These are phyloP conservation scores for Vulpes vulpes DNA, from an alignment of 2,113 vertebrate genomes.

Conservation along the genomic window DNA sequence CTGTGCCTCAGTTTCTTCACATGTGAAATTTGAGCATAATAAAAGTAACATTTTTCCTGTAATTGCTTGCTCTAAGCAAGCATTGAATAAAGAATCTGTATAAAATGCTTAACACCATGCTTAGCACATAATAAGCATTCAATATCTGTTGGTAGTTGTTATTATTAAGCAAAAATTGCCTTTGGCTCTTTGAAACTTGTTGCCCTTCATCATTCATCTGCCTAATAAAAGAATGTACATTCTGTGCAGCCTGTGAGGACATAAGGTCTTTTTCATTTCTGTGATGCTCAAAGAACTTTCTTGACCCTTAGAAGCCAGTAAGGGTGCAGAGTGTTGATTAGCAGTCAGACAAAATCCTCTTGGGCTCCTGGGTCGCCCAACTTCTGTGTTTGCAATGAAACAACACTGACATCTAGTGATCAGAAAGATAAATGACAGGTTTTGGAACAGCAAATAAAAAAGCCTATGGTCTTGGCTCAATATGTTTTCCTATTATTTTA, in stretches of 20 bases:
- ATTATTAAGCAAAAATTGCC: conserved; percentile 56
- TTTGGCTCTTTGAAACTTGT: conserved; percentile 60
- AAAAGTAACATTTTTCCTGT: conserved; percentile 6
- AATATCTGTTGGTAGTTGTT: neutral
- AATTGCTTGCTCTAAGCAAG: conserved; percentile 48
- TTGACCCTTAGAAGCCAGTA: conserved; percentile 57
- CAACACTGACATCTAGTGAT: conserved; percentile 78
- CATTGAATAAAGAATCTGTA: conserved; percentile 43
- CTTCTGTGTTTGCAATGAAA: conserved; percentile 27
- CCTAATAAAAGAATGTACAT: conserved; percentile 45
- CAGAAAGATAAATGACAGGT: neutral
- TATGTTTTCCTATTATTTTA: neutral
- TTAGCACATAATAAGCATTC: neutral
- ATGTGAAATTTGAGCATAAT: neutral
- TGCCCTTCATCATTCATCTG: conserved; percentile 54
- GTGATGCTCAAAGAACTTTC: conserved; percentile 52
- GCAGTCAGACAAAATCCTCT: conserved; percentile 26
- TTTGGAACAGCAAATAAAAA: neutral
- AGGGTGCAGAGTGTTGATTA: neutral
- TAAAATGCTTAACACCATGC: conserved; percentile 32
- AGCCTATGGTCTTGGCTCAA: neutral
- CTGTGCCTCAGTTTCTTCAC: conserved; percentile 53
- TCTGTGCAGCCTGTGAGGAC: neutral
- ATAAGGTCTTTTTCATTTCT: conserved; percentile 48
- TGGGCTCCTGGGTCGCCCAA: neutral